Base-by-base conservation (phyloP, 2,797 vertebrate genomes). In the Xiphophorus birchmanni region DNA sequence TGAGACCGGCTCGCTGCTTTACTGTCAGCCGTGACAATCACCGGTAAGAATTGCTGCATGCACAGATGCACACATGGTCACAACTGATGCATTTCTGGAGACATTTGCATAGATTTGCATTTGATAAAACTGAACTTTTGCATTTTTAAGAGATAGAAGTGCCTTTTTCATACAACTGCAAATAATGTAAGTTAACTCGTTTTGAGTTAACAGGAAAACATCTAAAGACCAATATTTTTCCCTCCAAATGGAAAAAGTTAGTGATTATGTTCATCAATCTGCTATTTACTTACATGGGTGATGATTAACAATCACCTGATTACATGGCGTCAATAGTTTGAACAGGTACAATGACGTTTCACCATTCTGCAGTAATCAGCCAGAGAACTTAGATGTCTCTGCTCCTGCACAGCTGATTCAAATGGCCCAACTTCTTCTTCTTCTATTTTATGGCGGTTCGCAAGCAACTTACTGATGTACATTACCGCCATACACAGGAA, bases 11-110 rank as follows among this genome's bases (percentile, higher is more conserved):
- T 86, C 81, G 78, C 76, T 80, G 72, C 83, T 83, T 87, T 83
- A 74, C 88, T 84, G 90, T 87, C 89, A 86, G 83, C 82, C 73
- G 73, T 83, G 91, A 90, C 86, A 88, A 83, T 78, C 86, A 84
- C 58, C 74, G 35, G 77, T 88, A 86, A 42, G 65, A 44, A 32
- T 35, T 40, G 26, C 15, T 60, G 78, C 60, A 29, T 73, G 71
- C 74, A 78, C 73, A 77, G 37, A 72, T 81, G 77, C 1, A 11
- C 63, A 67, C 80, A 52, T 78, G 37, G 56, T 82, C 76, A 78
- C 76, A 86, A 76, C 73, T 84, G 82, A 84, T 80, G 75, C 74
- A 78, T 77, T 72, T 84, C 75, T 80, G 73, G 58, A 67, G 76
- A 48, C 74, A 45, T 69, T 52, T 77, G 76, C 71, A 54, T 69